phyloP scores from a whole-genome alignment of 1,140 invertebrate genomes.

The Littorina saxatilis region DNA sequence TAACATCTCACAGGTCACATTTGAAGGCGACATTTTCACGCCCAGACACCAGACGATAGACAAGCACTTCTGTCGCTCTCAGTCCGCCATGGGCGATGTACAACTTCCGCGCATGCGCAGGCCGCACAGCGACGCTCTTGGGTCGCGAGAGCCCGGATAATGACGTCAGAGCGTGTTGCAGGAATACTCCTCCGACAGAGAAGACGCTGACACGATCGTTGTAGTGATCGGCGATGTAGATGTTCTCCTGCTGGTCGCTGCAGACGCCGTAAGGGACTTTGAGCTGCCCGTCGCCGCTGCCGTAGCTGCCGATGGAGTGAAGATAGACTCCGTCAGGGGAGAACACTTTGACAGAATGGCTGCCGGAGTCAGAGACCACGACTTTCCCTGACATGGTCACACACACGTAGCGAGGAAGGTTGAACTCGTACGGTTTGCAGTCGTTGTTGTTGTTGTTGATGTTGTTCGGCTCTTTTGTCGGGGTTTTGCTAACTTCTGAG shows the following conservation, averaged over 20 bases:
- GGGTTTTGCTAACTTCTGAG: neutral
- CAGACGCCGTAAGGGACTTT: conserved; percentile 94
- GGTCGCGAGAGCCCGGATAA: conserved; percentile 49
- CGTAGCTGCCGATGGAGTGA: conserved; percentile 83
- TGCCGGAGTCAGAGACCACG: conserved; percentile 65
- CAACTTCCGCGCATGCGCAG: conserved; percentile 39
- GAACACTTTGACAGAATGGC: conserved; percentile 65
- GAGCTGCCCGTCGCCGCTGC: conserved; percentile 84
- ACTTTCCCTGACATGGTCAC: conserved; percentile 50
- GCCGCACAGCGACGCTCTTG: conserved; percentile 41
- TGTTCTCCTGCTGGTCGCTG: conserved; percentile 86
- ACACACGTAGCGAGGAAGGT: conserved; percentile 54
- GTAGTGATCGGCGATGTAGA: conserved; percentile 91
- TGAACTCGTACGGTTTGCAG: conserved; percentile 23
- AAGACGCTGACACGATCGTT: conserved; percentile 83
- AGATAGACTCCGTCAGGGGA: conserved; percentile 60
- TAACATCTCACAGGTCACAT: conserved; percentile 7
- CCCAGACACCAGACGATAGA: conserved; percentile 29
- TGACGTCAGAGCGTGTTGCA: conserved; percentile 54
- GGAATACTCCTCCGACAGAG: conserved; percentile 46
- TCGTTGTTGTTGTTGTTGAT: neutral
- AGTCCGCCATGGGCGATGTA: conserved; percentile 51
- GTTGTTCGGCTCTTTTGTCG: too few relatives aligned
- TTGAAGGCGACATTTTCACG: neutral
- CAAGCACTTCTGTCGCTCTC: conserved; percentile 44